phyloP scores from a whole-genome alignment of 1,140 invertebrate genomes.

The Hylaeus anthracinus region DNA sequence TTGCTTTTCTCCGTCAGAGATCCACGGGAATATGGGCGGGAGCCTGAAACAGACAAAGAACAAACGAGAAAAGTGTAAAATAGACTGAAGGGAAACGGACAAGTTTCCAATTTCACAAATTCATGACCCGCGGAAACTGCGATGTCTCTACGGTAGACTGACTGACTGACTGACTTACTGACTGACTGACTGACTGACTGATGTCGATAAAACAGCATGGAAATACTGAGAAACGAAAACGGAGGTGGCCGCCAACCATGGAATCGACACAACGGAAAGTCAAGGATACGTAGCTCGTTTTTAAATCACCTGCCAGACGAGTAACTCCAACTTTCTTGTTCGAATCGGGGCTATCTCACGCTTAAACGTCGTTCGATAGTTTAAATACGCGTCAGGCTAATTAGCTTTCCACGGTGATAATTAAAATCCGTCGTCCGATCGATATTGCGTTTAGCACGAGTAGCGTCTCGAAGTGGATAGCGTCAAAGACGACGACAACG shows the following conservation, averaged over 20 bases:
- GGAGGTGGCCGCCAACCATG: background rate
- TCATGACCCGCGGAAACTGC: constrained; percentile 42
- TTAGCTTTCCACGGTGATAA: constrained; percentile 38
- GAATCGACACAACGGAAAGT: constrained; percentile 12
- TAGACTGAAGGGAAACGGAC: constrained; percentile 46
- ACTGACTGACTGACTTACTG: constrained; percentile 83
- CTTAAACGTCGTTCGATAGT: constrained; percentile 7
- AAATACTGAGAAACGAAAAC: constrained; percentile 70
- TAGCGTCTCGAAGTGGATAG: constrained; percentile 5
- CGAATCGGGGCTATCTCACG: background rate
- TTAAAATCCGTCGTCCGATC: constrained; percentile 54
- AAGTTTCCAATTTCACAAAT: constrained; percentile 62
- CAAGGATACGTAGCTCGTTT: constrained; percentile 19
- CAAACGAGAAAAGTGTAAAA: constrained; percentile 28
- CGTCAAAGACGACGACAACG: constrained; percentile 44
- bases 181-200: constrained; percentile 84
- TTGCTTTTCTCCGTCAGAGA: background rate
- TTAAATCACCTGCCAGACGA: constrained; percentile 29
- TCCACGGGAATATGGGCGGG: background rate
- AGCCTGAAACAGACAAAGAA: background rate
- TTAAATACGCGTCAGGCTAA: constrained; percentile 28
- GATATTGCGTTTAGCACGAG: constrained; percentile 45
- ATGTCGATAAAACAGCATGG: constrained; percentile 79
- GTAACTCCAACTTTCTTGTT: background rate
- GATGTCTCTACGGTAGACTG: constrained; percentile 72